Percentiles rank a stretch among this genome's conserved stretches.
Evolutionary conservation across 2,113 vertebrate species (phyloP).

Genomic region (Phyllostomus hastatus): DNA sequence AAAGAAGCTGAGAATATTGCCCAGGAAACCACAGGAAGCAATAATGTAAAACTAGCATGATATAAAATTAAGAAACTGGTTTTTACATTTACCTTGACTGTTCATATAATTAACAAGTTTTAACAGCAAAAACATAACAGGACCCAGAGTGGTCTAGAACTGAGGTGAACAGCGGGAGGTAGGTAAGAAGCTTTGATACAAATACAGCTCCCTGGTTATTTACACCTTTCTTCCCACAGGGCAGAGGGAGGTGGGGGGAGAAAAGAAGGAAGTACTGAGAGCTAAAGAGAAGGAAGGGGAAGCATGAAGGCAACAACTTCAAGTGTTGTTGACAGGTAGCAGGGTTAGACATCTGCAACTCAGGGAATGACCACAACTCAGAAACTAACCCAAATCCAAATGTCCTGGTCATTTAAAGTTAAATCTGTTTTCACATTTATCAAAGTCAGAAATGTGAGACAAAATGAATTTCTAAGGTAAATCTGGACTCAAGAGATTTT

Average conservation of each 20-base stretch:
- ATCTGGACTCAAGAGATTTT: neutral
- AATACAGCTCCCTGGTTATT: neutral
- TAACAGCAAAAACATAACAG: neutral
- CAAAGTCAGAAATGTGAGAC: neutral
- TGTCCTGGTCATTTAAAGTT: neutral
- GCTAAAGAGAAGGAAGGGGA: neutral
- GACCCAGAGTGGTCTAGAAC: too few species aligned
- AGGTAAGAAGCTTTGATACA: neutral
- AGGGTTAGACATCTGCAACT: neutral
- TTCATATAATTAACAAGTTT: neutral
- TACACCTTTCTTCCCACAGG: neutral
- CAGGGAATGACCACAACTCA: neutral
- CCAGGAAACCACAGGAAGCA: neutral
- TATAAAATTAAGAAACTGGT: neutral
- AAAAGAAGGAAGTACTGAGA: neutral
- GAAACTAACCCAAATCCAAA: neutral
- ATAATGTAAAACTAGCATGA: neutral
- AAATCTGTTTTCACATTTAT: neutral
- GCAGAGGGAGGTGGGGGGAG: neutral
- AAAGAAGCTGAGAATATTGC: neutral
- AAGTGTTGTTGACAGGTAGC: neutral
- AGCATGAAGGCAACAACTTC: neutral
- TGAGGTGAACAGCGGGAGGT: neutral
- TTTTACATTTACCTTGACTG: neutral
- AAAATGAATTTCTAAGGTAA: constrained; percentile 14